Conservation (phyloP, 2,113 vertebrate species). For the Ibidorhyncha struthersii region DNA sequence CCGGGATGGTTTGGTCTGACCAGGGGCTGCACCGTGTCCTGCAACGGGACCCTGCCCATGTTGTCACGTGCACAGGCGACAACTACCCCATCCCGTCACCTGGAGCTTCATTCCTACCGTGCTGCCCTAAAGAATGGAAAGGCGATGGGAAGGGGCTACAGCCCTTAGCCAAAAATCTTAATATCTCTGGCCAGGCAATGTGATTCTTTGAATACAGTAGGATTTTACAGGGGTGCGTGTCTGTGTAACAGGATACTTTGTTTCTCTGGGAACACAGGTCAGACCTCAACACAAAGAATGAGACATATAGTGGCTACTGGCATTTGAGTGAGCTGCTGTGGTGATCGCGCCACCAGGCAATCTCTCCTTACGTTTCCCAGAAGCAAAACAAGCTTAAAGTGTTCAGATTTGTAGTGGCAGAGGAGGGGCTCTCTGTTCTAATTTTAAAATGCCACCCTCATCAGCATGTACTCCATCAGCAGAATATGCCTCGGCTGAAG, state of each 20-base stretch:
- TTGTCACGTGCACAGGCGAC: accelerated
- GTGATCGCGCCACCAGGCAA: background rate
- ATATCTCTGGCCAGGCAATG: background rate
- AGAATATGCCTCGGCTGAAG: background rate
- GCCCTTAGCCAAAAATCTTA: background rate
- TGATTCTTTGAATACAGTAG: background rate
- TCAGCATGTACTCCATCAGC: background rate
- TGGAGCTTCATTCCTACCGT: background rate
- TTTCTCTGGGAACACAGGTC: background rate
- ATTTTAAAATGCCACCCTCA: constrained; percentile 32
- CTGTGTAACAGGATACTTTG: background rate
- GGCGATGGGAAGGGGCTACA: background rate
- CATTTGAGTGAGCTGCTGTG: background rate
- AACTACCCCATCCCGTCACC: background rate
- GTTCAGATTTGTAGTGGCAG: background rate
- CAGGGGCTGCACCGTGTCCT: background rate
- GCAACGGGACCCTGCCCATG: background rate
- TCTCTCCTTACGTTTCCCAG: background rate
- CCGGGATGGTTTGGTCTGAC: accelerated
- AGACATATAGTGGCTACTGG: background rate
- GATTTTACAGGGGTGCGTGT: background rate
- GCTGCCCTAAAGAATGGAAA: background rate
- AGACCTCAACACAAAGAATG: background rate
- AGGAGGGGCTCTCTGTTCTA: background rate
- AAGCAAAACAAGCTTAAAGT: background rate